These are phyloP conservation scores for Campylomormyrus tamandua DNA, from an alignment of 2,113 vertebrate species.

Conservation along the genomic window DNA sequence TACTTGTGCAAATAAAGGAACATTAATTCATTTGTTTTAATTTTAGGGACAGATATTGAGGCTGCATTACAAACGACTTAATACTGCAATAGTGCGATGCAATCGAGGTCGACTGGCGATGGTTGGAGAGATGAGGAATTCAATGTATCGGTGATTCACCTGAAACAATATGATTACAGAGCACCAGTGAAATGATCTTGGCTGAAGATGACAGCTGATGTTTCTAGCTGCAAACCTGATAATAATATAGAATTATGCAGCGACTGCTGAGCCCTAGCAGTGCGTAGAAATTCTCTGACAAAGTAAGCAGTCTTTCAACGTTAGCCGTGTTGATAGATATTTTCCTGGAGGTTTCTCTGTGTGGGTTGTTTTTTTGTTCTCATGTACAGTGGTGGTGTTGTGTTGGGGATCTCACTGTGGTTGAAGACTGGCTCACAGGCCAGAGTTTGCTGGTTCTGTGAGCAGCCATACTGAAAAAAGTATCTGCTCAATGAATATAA, in stretches of 20 bases:
- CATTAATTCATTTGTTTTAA: neutral
- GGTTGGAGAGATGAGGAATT: neutral
- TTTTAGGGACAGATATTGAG: neutral
- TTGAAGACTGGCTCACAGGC: neutral
- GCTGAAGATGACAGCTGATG: neutral
- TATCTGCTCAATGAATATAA: neutral
- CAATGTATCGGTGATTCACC: neutral
- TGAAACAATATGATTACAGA: slow-evolving; percentile 8
- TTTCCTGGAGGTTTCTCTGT: neutral
- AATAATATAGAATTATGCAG: neutral
- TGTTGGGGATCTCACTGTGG: neutral
- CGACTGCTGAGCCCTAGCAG: neutral
- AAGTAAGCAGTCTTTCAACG: neutral
- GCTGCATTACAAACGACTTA: neutral
- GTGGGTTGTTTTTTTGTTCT: neutral
- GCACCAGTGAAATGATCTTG: neutral
- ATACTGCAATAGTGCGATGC: neutral
- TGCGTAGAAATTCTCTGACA: neutral
- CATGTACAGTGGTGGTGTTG: neutral
- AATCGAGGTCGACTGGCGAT: neutral
- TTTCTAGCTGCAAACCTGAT: neutral
- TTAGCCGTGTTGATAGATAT: neutral
- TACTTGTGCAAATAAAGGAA: neutral
- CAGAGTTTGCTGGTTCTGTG: neutral
- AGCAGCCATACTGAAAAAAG: neutral